Evolutionary conservation across 2,113 vertebrate species (phyloP).

Genomic region (Platichthys stellatus): DNA sequence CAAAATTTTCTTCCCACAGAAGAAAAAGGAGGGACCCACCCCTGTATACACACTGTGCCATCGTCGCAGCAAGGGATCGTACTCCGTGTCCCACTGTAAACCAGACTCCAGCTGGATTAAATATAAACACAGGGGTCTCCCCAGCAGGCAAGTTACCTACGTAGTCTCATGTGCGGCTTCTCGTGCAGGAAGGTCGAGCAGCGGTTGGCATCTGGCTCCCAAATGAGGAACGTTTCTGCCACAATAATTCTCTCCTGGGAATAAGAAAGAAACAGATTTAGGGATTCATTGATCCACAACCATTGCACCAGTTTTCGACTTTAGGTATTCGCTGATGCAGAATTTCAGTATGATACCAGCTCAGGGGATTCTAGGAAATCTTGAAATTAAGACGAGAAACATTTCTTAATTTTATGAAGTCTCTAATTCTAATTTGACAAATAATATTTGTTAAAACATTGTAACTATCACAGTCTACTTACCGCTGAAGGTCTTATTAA

Average conservation of each 20-base stretch:
- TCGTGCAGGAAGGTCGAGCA: neutral
- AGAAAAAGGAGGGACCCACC: conserved; percentile 50
- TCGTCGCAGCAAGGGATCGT: conserved; percentile 81
- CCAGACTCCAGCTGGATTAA: conserved; percentile 84
- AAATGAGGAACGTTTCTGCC: neutral
- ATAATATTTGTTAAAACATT: too few relatives aligned
- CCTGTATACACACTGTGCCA: conserved; percentile 87
- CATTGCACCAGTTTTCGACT: too few relatives aligned
- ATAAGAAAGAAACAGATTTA: neutral
- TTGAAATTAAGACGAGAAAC: too few relatives aligned
- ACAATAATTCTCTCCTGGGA: neutral
- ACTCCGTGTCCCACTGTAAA: conserved; percentile 84
- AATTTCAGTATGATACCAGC: neutral
- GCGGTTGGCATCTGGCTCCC: neutral
- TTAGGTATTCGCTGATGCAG: too few relatives aligned
- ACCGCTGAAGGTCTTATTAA: too few relatives aligned
- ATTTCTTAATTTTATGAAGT: too few relatives aligned
- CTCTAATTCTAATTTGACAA: too few relatives aligned
- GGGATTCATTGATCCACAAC: neutral
- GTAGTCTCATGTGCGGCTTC: neutral
- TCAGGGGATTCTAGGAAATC: too few relatives aligned
- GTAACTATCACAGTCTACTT: too few relatives aligned
- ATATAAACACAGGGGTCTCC: conserved; percentile 82
- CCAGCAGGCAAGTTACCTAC: conserved; percentile 83
- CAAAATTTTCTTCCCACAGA: conserved; percentile 53